Evolutionary conservation across 35 echinoderm and acorn worm species (phyloP).

Genomic region (Stichopus chloronotus): DNA sequence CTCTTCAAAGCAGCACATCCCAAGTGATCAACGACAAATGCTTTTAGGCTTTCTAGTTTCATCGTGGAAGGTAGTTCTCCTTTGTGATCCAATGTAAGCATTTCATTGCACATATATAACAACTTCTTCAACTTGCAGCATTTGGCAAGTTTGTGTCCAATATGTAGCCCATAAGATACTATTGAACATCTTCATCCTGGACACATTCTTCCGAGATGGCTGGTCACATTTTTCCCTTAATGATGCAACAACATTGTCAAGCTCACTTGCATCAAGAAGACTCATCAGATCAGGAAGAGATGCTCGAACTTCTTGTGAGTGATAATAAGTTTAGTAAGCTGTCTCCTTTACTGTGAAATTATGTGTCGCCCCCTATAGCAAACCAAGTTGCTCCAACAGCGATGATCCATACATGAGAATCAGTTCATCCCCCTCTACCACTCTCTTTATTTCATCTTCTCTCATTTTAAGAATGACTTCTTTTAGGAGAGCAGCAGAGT

Average conservation of each 20-base stretch:
- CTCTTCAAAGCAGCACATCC: too few relatives aligned
- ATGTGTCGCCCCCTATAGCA: constrained; percentile 1
- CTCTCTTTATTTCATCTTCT: constrained; percentile 28
- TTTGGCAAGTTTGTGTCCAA: neutral
- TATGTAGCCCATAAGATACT: constrained; percentile 10
- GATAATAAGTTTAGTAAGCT: neutral
- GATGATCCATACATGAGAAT: neutral
- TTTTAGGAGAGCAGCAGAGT: neutral
- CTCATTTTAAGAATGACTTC: constrained; percentile 19
- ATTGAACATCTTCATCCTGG: constrained; percentile 16
- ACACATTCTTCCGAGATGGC: neutral
- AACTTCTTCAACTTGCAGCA: constrained; percentile 49
- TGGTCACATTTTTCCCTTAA: neutral
- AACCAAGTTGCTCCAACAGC: neutral
- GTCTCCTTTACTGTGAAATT: constrained; percentile 24
- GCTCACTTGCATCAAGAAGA: neutral
- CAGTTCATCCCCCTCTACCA: constrained; percentile 16
- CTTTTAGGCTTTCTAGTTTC: constrained; percentile 26
- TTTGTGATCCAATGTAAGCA: constrained; percentile 2
- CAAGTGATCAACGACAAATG: neutral
- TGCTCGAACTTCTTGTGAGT: neutral
- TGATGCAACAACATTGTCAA: neutral
- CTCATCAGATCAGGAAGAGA: neutral
- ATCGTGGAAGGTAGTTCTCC: constrained; percentile 19
- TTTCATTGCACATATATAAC: constrained; percentile 43